Evolutionary conservation across 2,888 invertebrate species (phyloP).

Genomic region (Lysandra bellargus): DNA sequence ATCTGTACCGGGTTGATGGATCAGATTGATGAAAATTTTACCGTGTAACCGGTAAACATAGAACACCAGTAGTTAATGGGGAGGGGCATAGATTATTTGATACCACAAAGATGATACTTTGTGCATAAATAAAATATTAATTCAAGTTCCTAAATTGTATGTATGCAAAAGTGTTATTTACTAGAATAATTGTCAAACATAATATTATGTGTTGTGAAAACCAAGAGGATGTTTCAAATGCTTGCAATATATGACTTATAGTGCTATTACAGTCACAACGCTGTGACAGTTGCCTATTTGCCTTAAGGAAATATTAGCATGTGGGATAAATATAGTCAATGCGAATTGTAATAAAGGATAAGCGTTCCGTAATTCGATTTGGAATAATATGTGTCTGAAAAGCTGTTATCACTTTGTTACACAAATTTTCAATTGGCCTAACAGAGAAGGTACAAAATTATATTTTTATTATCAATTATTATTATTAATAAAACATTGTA

Average conservation of each 20-base stretch:
- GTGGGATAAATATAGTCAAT: not conserved
- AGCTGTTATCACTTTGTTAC: not conserved
- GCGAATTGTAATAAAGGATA: conserved; percentile 3
- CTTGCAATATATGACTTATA: not conserved
- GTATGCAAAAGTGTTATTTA: not conserved
- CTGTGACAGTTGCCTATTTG: not conserved
- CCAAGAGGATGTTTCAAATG: not conserved
- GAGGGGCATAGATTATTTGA: not conserved
- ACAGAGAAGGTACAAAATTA: not conserved
- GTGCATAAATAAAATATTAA: not conserved
- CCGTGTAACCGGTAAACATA: not conserved
- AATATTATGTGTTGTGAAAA: not conserved
- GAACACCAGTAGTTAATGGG: not conserved
- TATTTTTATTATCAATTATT: not conserved
- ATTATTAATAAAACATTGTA: not conserved
- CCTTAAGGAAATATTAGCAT: conserved; percentile 10
- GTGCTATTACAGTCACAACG: not conserved
- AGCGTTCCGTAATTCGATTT: not conserved
- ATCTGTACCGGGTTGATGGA: no score
- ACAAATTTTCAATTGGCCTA: not conserved
- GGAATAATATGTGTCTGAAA: conserved; percentile 16
- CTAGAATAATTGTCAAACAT: not conserved
- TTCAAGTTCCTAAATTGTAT: not conserved
- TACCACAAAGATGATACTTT: not conserved
- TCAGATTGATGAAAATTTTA: no score